Evolutionary conservation across 2,113 vertebrate species (phyloP).

Genomic region (Cyanoderma ruficeps): DNA sequence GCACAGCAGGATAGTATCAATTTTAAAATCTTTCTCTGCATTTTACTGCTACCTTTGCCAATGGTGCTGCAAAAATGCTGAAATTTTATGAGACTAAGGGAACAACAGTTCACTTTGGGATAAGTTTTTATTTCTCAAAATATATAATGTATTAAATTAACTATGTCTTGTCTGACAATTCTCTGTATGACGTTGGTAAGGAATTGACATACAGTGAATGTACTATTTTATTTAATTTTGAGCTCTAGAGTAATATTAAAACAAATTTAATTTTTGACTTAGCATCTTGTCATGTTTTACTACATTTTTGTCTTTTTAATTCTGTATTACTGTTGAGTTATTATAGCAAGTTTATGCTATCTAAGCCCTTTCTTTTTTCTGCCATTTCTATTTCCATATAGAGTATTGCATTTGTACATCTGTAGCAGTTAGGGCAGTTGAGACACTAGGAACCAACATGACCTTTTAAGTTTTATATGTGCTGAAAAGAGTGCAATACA

Average conservation of each 20-base stretch:
- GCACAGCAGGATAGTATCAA: background rate
- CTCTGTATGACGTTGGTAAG: background rate
- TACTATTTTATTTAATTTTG: background rate
- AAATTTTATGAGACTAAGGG: background rate
- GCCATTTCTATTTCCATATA: background rate
- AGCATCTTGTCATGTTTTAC: background rate
- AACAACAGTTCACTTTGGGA: background rate
- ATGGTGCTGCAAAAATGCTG: background rate
- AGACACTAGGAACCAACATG: background rate
- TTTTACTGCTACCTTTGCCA: background rate
- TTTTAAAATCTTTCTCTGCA: background rate
- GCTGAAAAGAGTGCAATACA: background rate
- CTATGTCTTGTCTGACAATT: background rate
- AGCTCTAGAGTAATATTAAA: background rate
- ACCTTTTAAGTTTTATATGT: background rate
- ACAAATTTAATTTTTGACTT: background rate
- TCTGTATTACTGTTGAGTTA: background rate
- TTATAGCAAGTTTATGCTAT: background rate
- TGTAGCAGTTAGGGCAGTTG: background rate
- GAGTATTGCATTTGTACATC: background rate
- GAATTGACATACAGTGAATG: background rate
- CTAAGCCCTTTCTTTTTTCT: background rate
- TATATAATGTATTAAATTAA: background rate
- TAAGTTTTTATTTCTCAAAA: background rate
- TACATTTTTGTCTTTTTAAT: background rate